A percentile compares a stretch with the other conserved stretches of the same genome.
Evolutionary conservation across 1,140 invertebrate species (phyloP).

Genomic region (Psix sp.): DNA sequence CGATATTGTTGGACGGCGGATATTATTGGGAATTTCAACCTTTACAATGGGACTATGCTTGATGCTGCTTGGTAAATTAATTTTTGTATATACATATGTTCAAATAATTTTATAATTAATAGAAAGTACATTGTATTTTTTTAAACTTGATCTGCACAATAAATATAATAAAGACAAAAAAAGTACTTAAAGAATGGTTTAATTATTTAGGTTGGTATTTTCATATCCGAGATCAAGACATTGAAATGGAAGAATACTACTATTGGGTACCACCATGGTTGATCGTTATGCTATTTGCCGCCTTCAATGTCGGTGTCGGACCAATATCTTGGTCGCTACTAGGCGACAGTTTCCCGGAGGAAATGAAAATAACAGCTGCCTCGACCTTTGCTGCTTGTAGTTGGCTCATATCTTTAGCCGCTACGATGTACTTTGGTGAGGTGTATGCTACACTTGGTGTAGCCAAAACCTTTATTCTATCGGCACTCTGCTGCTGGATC

Average conservation of each 20-base stretch:
- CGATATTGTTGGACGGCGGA: constrained; percentile 84
- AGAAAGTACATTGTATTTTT: neutral
- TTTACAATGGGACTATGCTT: constrained; percentile 81
- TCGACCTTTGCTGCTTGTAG: constrained; percentile 78
- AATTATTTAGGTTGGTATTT: constrained; percentile 64
- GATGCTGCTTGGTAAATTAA: constrained; percentile 77
- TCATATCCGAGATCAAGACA: constrained; percentile 55
- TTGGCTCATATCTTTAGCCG: constrained; percentile 78
- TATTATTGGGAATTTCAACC: constrained; percentile 82
- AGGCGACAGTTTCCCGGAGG: constrained; percentile 78
- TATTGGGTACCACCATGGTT: constrained; percentile 79
- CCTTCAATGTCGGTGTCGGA: constrained; percentile 77
- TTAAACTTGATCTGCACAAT: constrained; percentile 1
- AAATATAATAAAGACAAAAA: neutral
- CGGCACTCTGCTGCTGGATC: constrained; percentile 82
- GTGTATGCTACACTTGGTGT: constrained; percentile 76
- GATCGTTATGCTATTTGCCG: constrained; percentile 77
- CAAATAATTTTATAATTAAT: neutral
- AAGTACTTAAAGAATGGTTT: neutral
- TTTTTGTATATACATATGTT: constrained; percentile 21
- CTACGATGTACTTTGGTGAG: constrained; percentile 77
- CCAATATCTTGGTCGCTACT: constrained; percentile 81
- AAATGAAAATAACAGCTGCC: constrained; percentile 75
- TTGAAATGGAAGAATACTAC: constrained; percentile 64
- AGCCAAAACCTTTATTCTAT: constrained; percentile 85